Percentiles rank a stretch among this genome's conserved stretches.
These are phyloP conservation scores for Caenorhabditis inopinata DNA, from an alignment of 1,140 invertebrate genomes.

Conservation along the genomic window DNA sequence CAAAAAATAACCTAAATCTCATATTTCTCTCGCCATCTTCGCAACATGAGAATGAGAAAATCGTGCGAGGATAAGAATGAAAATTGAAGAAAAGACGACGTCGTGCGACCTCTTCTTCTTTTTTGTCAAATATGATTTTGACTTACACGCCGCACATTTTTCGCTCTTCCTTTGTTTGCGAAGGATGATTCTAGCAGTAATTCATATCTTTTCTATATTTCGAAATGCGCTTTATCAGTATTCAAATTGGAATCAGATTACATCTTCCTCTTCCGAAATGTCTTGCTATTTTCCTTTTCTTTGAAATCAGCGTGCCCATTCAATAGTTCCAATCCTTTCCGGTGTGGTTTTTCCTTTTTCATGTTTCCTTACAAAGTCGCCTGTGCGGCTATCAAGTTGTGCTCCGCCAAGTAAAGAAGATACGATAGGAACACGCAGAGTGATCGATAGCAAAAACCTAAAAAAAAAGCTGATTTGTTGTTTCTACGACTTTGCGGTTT, in stretches of 20 bases:
- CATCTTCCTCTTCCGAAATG: background rate
- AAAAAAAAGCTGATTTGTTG: too few relatives aligned
- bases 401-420: too few relatives aligned
- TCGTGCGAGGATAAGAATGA: background rate
- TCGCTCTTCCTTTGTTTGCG: too few relatives aligned
- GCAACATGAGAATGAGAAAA: conserved; percentile 25
- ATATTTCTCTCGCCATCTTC: background rate
- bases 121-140: conserved; percentile 23
- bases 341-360: background rate
- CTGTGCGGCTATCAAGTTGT: too few relatives aligned
- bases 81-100: conserved; percentile 25
- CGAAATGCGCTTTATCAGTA: conserved; percentile 4
- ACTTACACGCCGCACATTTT: background rate
- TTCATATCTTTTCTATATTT: background rate
- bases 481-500: too few relatives aligned
- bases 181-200: too few relatives aligned
- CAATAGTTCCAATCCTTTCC: background rate
- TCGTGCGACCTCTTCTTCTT: background rate
- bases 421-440: too few relatives aligned
- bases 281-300: background rate
- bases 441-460: too few relatives aligned
- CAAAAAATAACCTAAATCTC: background rate
- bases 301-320: background rate
- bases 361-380: too few relatives aligned
- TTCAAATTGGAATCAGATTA: background rate